phyloP scores from a whole-genome alignment of 2,113 vertebrate genomes.

The Dicrurus megarhynchus region DNA sequence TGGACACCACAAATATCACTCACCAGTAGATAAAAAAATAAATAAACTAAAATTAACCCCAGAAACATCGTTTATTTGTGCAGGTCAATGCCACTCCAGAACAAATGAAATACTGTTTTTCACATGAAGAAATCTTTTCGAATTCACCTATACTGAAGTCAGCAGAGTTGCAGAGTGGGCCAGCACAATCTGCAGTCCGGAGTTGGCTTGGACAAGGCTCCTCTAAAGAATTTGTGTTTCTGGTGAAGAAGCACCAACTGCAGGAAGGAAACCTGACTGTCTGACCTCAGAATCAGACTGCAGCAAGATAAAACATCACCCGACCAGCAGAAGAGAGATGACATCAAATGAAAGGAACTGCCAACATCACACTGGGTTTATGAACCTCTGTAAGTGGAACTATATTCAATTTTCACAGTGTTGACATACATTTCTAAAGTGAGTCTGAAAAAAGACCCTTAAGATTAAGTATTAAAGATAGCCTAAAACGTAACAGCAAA shows the following conservation, averaged over 20 bases:
- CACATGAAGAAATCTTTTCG: neutral
- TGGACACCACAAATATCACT: neutral
- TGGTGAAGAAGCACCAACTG: neutral
- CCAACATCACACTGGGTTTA: fast-evolving
- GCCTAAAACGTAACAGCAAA: neutral
- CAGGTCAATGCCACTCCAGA: neutral
- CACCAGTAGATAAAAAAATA: neutral
- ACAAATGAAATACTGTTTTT: neutral
- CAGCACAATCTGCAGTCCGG: neutral
- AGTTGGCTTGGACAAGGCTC: neutral
- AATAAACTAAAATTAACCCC: neutral
- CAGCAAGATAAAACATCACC: neutral
- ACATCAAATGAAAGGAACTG: neutral
- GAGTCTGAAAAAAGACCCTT: neutral
- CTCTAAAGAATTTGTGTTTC: neutral
- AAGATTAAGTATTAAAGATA: neutral
- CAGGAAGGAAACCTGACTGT: neutral
- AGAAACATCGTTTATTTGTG: neutral
- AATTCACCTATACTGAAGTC: neutral
- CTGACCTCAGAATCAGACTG: neutral
- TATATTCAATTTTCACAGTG: neutral
- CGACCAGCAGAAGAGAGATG: neutral
- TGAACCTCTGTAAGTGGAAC: neutral
- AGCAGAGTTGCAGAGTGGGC: neutral
- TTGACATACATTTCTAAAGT: neutral